Conservation (phyloP, 2,888 invertebrate species). For the Drosophila neonasuta region DNA sequence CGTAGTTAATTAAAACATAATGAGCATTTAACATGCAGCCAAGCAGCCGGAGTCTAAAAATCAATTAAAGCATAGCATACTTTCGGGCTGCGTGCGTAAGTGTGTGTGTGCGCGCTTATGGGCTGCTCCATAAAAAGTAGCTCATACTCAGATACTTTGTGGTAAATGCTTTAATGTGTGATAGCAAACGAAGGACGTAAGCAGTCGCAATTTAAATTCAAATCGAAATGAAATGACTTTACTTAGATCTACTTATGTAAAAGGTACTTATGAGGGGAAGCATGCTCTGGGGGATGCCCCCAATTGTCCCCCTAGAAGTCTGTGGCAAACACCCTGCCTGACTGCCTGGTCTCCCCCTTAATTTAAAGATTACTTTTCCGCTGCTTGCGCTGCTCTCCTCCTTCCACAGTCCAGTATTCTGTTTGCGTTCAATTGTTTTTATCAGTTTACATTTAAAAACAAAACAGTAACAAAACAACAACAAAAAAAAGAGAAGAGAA, state of each 20-base stretch:
- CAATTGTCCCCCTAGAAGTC: slow-evolving; percentile 4
- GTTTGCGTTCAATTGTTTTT: slow-evolving; percentile 79
- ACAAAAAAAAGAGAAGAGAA: slow-evolving; percentile 19
- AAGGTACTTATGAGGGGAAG: slow-evolving; percentile 12
- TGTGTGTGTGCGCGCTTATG: too few species aligned
- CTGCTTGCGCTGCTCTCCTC: slow-evolving; percentile 9
- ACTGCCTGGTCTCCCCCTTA: slow-evolving; percentile 48
- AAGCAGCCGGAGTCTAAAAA: slow-evolving; percentile 37
- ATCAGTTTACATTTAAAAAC: slow-evolving; percentile 77
- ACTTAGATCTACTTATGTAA: slow-evolving; percentile 57
- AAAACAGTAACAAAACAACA: slow-evolving; percentile 40
- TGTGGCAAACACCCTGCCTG: slow-evolving; percentile 13
- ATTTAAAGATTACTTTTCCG: slow-evolving; percentile 71
- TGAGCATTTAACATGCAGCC: slow-evolving; percentile 68
- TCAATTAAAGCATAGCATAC: slow-evolving; percentile 61
- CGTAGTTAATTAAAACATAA: slow-evolving; percentile 75
- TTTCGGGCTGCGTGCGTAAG: slow-evolving; percentile 23
- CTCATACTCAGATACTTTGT: slow-evolving; percentile 31
- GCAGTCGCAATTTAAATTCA: slow-evolving; percentile 65
- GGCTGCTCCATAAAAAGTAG: slow-evolving; percentile 20
- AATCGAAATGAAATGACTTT: slow-evolving; percentile 71
- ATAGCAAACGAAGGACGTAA: slow-evolving; percentile 14
- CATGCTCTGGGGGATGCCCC: slow-evolving; percentile 1
- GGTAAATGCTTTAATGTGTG: slow-evolving; percentile 60
- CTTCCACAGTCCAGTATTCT: slow-evolving; percentile 35